These are phyloP conservation scores for Ploceus nigricollis DNA, from an alignment of 2,113 vertebrate species.

Conservation along the genomic window DNA sequence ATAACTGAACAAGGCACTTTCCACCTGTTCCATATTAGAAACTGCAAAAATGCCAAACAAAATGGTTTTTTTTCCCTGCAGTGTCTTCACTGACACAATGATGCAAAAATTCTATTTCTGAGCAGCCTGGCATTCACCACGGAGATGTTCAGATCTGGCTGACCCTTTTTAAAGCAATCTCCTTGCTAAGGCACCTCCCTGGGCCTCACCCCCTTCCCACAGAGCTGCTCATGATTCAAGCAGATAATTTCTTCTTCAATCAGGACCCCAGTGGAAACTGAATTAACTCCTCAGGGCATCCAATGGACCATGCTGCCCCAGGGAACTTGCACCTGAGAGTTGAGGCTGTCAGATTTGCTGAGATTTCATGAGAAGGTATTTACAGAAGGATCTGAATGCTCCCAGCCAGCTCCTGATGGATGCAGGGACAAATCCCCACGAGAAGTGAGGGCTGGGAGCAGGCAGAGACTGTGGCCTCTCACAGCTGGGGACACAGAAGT, in stretches of 20 bases:
- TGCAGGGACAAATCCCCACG: rapidly evolving
- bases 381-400: rapidly evolving
- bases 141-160: slow-evolving; percentile 33
- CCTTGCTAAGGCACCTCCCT: slow-evolving; percentile 11
- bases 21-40: background rate
- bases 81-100: background rate
- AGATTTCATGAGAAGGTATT: rapidly evolving
- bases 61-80: background rate
- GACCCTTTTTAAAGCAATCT: slow-evolving; percentile 22
- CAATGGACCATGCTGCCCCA: background rate
- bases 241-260: slow-evolving; percentile 57
- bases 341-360: background rate
- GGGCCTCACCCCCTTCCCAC: slow-evolving; percentile 12
- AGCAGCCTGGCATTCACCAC: slow-evolving; percentile 36
- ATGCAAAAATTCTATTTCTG: background rate
- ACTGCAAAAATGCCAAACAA: background rate
- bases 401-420: background rate
- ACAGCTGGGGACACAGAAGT: background rate
- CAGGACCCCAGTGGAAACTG: slow-evolving; percentile 18
- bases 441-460: background rate
- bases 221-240: slow-evolving; percentile 32
- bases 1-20: background rate
- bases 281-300: slow-evolving; percentile 26
- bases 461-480: rapidly evolving
- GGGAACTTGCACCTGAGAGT: background rate